These are phyloP conservation scores for Anniella stebbinsi DNA, from an alignment of 2,797 vertebrate genomes.

Conservation along the genomic window DNA sequence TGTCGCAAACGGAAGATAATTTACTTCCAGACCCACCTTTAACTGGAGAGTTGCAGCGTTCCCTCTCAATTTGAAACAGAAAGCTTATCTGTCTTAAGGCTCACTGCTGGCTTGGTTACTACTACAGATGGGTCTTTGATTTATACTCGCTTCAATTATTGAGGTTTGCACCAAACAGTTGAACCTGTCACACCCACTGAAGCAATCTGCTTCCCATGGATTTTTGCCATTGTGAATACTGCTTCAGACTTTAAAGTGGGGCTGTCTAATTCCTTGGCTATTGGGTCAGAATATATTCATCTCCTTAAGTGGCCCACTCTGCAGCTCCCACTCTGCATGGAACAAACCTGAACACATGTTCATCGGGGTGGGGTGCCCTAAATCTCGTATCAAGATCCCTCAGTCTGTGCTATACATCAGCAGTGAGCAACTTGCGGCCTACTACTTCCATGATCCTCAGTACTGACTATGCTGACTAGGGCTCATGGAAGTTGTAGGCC, in stretches of 20 bases:
- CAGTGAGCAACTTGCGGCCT: not conserved
- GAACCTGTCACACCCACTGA: conserved; percentile 19
- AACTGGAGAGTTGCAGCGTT: not conserved
- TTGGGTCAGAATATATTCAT: conserved; percentile 6
- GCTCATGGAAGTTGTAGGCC: not conserved
- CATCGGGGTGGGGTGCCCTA: not conserved
- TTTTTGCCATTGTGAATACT: conserved; percentile 17
- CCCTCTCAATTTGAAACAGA: conserved; percentile 3
- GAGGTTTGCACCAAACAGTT: conserved; percentile 11
- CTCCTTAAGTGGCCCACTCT: not conserved
- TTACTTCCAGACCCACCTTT: conserved; percentile 17
- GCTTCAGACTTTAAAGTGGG: conserved; percentile 22
- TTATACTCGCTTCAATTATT: conserved; percentile 6
- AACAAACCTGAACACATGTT: not conserved
- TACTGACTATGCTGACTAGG: not conserved
- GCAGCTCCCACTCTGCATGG: not conserved
- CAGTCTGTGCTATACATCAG: not conserved
- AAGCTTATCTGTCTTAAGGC: conserved; percentile 28
- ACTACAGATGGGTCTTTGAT: conserved; percentile 19
- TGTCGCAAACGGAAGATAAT: conserved; percentile 26
- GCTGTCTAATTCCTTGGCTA: conserved; percentile 10
- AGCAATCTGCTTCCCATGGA: not conserved
- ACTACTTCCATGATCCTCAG: not conserved
- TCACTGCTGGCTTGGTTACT: conserved; percentile 25
- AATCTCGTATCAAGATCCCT: not conserved